phyloP scores from a whole-genome alignment of 1,140 invertebrate species.

The Chironomus striatipennis region DNA sequence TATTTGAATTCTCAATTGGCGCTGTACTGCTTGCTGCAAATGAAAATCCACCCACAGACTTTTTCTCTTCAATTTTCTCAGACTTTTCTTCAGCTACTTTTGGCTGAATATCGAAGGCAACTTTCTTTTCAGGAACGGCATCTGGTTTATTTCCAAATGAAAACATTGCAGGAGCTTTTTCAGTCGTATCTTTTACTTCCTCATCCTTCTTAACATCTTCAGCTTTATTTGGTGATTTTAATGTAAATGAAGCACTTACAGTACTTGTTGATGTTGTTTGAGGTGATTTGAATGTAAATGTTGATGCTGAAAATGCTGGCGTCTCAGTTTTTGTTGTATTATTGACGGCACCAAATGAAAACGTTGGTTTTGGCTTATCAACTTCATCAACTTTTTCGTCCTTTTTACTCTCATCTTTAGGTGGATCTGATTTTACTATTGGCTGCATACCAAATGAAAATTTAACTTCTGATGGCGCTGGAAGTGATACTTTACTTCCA shows the following conservation, averaged over 20 bases:
- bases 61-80: slow-evolving; percentile 25
- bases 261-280: slow-evolving; percentile 26
- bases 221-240: slow-evolving; percentile 24
- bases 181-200: background rate
- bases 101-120: slow-evolving; percentile 30
- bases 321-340: background rate
- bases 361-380: slow-evolving; percentile 36
- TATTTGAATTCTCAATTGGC: slow-evolving; percentile 24
- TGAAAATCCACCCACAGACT: slow-evolving; percentile 28
- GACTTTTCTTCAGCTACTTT: slow-evolving; percentile 36
- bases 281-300: slow-evolving; percentile 26
- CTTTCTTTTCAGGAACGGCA: slow-evolving; percentile 40
- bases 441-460: slow-evolving; percentile 42
- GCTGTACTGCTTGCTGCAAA: slow-evolving; percentile 28
- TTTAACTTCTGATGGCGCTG: slow-evolving; percentile 34
- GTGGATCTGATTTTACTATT: slow-evolving; percentile 29
- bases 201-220: slow-evolving; percentile 30
- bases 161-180: slow-evolving; percentile 4
- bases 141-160: slow-evolving; percentile 26
- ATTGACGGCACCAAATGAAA: slow-evolving; percentile 37
- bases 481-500: slow-evolving; percentile 34
- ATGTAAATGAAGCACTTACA: slow-evolving; percentile 12
- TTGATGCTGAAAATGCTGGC: slow-evolving; percentile 29
- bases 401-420: slow-evolving; percentile 27
- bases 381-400: slow-evolving; percentile 26